Conservation (phyloP, 2,113 vertebrate genomes). For the Phodopus roborovskii region DNA sequence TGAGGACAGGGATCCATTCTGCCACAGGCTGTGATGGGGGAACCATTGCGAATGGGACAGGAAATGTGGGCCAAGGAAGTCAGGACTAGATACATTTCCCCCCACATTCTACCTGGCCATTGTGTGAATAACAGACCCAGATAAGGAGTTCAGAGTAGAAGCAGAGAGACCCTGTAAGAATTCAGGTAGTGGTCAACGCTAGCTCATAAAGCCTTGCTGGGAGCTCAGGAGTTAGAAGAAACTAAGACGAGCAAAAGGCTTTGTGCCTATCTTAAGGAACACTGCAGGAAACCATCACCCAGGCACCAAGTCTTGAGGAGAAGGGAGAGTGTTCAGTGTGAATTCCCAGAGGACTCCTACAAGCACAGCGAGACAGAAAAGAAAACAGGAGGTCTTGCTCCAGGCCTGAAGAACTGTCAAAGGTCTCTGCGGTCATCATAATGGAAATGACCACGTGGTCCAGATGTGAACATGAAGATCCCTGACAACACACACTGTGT, state of each 20-base stretch:
- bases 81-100: fast-evolving
- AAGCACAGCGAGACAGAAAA: background rate
- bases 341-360: fast-evolving
- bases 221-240: background rate
- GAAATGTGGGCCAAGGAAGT: background rate
- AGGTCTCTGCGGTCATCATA: fast-evolving
- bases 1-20: background rate
- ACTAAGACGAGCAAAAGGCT: background rate
- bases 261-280: background rate
- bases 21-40: fast-evolving
- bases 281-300: background rate
- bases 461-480: background rate
- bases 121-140: background rate
- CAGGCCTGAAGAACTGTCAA: fast-evolving
- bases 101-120: background rate
- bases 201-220: background rate
- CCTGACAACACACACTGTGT: fast-evolving
- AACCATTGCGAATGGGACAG: background rate
- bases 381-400: background rate
- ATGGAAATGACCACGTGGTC: background rate
- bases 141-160: background rate
- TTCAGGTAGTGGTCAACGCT: fast-evolving
- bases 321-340: background rate
- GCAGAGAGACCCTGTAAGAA: background rate
- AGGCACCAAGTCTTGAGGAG: background rate